Conservation (phyloP, 2,113 vertebrate genomes). For the Pandion haliaetus region DNA sequence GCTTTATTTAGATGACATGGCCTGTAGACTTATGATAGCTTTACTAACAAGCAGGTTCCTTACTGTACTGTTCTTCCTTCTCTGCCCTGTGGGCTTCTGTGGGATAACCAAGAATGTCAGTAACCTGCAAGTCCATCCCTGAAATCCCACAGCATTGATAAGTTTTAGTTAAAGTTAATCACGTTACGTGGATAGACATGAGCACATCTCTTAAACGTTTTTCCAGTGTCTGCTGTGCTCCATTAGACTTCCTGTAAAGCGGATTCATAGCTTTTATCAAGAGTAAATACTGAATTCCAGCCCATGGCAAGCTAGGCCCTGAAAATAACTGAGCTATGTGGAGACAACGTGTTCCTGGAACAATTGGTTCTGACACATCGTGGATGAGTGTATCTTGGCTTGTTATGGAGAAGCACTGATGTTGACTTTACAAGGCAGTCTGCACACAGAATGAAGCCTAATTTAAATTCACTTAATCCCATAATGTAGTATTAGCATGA, state of each 20-base stretch:
- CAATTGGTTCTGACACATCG: neutral
- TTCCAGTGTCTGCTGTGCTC: neutral
- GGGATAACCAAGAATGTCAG: neutral
- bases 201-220: neutral
- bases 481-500: slow-evolving; percentile 42
- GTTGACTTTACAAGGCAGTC: slow-evolving; percentile 63
- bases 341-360: slow-evolving; percentile 39
- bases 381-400: slow-evolving; percentile 38
- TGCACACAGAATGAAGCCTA: slow-evolving; percentile 25
- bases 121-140: neutral
- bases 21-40: neutral
- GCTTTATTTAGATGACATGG: neutral
- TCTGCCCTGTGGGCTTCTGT: neutral
- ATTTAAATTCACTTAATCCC: slow-evolving; percentile 44
- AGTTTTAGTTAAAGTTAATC: neutral
- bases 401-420: neutral
- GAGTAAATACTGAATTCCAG: slow-evolving; percentile 29
- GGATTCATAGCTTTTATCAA: neutral
- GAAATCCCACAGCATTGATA: neutral
- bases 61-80: neutral
- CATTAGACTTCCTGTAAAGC: neutral
- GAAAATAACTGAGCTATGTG: slow-evolving; percentile 30
- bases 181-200: neutral
- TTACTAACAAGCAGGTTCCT: neutral
- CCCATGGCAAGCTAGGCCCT: neutral